A percentile compares a stretch with the other conserved stretches of the same genome.
These are phyloP conservation scores for Xerus rutilus DNA, from an alignment of 2,797 vertebrate genomes.

Conservation along the genomic window DNA sequence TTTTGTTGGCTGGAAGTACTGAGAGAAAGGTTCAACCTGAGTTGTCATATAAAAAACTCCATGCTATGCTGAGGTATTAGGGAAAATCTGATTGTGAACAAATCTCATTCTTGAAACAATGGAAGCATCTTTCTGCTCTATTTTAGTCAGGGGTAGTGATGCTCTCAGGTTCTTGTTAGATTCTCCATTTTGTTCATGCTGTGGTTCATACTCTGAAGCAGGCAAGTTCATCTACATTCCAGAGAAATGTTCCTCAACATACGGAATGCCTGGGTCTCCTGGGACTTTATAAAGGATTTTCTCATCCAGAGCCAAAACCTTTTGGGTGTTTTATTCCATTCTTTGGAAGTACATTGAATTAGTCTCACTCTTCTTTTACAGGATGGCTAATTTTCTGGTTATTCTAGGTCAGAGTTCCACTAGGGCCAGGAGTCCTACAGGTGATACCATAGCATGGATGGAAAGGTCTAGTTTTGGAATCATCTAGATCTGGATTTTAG, in stretches of 20 bases:
- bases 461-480: not conserved
- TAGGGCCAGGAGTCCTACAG: not conserved
- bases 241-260: not conserved
- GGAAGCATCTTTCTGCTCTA: not conserved
- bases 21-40: not conserved
- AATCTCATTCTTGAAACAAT: not conserved
- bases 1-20: conserved; percentile 29
- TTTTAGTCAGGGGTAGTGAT: not conserved
- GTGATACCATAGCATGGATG: not conserved
- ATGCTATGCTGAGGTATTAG: not conserved
- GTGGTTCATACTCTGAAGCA: not conserved
- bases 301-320: not conserved
- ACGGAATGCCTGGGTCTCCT: not conserved
- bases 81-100: not conserved
- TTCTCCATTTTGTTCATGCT: not conserved
- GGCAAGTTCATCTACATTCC: not conserved
- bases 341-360: not conserved
- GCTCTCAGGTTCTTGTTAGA: not conserved
- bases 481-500: conserved; percentile 21
- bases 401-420: conserved; percentile 1
- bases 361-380: not conserved
- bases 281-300: not conserved
- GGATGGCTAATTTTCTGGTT: not conserved
- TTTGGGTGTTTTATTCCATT: not conserved
- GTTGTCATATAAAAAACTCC: not conserved